Evolutionary conservation across 2,888 invertebrate species (phyloP), one percentile per base, ranked within the genome.

Genomic region (Blastobasis lacticolella): DNA sequence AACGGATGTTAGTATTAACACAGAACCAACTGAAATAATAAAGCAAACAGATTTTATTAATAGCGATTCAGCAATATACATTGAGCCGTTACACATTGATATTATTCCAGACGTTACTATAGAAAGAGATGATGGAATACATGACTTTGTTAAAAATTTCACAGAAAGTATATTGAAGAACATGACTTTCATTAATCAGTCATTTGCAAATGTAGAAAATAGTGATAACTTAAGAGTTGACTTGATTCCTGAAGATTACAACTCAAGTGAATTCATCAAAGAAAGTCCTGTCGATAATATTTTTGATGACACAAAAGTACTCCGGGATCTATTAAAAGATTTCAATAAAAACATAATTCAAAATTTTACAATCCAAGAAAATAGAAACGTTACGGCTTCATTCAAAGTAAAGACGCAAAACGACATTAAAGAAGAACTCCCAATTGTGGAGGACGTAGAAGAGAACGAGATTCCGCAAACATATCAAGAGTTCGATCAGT

Each of bases 381-480:
- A 23, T 23, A 23, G 23, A 23, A 23, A 23, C 3, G 10, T 42
- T 6, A 42, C 10, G 5, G 8, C 42, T n/a, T 7, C 10, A 7
- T 42, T 42, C 10, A 7, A 42, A 42, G 10, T 8, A 42, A 42
- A 42, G 7, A 42, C 10, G 10, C 42, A 5, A 5, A 8, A 42
- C 9, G 10, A 42, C 2, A 42, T 42, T 42, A 42, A 42, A n/a
- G 42, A 42, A 9, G 7, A 4, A 42, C 6, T n/a, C 6, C 9
- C 10, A 42, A 42, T 42, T 42, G 23, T 23, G 23, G 23, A 23
- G 23, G 23, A 23, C 23, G 3, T 64, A 1, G 58, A 60, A 48
- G 57, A 64, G 5, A 76, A 81, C 48, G 69, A 75, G 56, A 69
- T 74, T 4, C 52, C 57, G 40, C 57, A 56, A 38, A 49, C 56